A percentile compares a stretch with the other conserved stretches of the same genome.
phyloP scores from a whole-genome alignment of 2,113 vertebrate genomes.

The Falcunculus frontatus region DNA sequence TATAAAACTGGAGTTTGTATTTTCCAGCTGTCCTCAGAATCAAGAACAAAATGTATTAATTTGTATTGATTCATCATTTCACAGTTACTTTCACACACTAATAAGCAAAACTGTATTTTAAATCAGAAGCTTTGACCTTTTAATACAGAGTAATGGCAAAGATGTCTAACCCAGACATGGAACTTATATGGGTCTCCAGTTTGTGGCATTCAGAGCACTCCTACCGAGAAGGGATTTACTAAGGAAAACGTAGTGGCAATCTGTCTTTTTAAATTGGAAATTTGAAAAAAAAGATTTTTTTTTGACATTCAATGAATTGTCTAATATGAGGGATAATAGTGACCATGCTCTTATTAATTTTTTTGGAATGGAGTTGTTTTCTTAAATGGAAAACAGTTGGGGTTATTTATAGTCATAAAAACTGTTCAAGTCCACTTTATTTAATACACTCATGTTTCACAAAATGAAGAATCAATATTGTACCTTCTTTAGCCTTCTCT shows the following conservation, averaged over 20 bases:
- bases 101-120: not conserved
- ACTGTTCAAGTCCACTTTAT: not conserved
- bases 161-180: not conserved
- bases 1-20: not conserved
- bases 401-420: not conserved
- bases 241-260: not conserved
- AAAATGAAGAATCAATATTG: not conserved
- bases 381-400: not conserved
- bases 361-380: not conserved
- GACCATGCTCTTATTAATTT: not conserved
- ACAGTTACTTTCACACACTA: not conserved
- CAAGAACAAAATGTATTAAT: not conserved
- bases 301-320: not conserved
- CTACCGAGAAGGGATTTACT: not conserved
- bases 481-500: not conserved
- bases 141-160: not conserved
- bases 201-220: not conserved
- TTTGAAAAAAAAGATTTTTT: rapidly evolving
- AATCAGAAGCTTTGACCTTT: not conserved
- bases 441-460: not conserved
- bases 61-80: not conserved
- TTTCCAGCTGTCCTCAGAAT: not conserved
- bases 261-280: not conserved
- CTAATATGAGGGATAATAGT: not conserved
- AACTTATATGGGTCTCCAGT: not conserved